Evolutionary conservation across 2,888 invertebrate species (phyloP).

Genomic region (Drosophila koepferae): DNA sequence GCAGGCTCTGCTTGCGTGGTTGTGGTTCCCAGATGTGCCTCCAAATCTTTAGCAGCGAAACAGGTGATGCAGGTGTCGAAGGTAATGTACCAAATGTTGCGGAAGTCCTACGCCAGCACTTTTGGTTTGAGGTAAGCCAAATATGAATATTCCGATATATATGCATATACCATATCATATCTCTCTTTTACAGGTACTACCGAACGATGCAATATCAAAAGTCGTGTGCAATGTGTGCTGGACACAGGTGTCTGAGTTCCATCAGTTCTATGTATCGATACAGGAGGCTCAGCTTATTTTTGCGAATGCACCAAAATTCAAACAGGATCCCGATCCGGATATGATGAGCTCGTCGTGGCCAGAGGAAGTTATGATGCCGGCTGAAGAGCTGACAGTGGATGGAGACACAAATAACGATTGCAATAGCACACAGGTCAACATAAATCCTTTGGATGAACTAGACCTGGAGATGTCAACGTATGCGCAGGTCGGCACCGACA

Average conservation of each 20-base stretch:
- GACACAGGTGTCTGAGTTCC: conserved; percentile 82
- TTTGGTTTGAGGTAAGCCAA: conserved; percentile 82
- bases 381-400: conserved; percentile 62
- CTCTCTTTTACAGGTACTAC: conserved; percentile 63
- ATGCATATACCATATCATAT: not conserved
- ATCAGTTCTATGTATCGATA: conserved; percentile 82
- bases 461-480: conserved; percentile 58
- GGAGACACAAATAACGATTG: conserved; percentile 41
- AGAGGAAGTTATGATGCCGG: conserved; percentile 67
- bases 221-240: conserved; percentile 83
- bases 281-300: conserved; percentile 78
- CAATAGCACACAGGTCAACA: conserved; percentile 44
- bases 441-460: conserved; percentile 74
- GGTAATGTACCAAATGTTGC: conserved; percentile 71
- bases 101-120: conserved; percentile 80
- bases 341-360: conserved; percentile 59
- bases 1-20: conserved; percentile 80
- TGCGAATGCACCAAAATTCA: conserved; percentile 62
- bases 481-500: conserved; percentile 28
- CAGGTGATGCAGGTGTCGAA: conserved; percentile 60
- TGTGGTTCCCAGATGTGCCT: conserved; percentile 76
- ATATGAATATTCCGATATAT: not conserved
- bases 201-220: conserved; percentile 76
- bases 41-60: conserved; percentile 75
- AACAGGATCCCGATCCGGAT: conserved; percentile 64